A percentile compares a stretch with the other conserved stretches of the same genome.
Evolutionary conservation across 2,797 vertebrate genomes (phyloP).

Genomic region (Poeciliopsis presidionis): DNA sequence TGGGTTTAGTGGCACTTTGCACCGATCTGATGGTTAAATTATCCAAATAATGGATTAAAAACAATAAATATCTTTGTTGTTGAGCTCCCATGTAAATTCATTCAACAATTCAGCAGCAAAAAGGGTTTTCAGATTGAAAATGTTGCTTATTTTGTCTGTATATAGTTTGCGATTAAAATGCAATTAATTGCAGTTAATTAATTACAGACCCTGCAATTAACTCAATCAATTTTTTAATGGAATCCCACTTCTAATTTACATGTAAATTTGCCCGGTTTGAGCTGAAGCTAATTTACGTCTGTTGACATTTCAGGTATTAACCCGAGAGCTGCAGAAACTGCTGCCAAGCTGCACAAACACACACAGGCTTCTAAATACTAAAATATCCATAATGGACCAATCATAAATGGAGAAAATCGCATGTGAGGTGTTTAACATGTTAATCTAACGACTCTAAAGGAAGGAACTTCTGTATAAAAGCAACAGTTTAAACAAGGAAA

Average conservation of each 20-base stretch:
- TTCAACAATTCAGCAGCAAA: too few relatives aligned
- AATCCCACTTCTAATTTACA: constrained; percentile 31
- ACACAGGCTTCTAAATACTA: not conserved
- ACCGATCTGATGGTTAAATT: too few relatives aligned
- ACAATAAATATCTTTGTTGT: too few relatives aligned
- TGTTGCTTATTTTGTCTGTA: too few relatives aligned
- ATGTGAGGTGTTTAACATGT: not conserved
- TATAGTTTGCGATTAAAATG: too few relatives aligned
- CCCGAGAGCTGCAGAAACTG: not conserved
- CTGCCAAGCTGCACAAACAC: not conserved
- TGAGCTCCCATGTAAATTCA: too few relatives aligned
- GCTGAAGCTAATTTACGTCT: not conserved
- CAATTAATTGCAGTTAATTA: too few relatives aligned
- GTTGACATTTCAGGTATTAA: not conserved
- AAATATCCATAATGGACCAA: not conserved
- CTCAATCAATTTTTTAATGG: too few relatives aligned
- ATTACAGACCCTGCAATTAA: too few relatives aligned
- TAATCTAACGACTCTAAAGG: not conserved
- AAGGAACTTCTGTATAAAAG: not conserved
- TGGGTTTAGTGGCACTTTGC: too few relatives aligned
- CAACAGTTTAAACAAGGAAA: not conserved
- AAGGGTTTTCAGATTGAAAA: too few relatives aligned
- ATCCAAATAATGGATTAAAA: too few relatives aligned
- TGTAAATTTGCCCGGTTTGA: not conserved
- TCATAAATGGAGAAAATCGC: not conserved